Evolutionary conservation across 2,113 vertebrate genomes (phyloP).

Genomic region (Microtus oregoni): DNA sequence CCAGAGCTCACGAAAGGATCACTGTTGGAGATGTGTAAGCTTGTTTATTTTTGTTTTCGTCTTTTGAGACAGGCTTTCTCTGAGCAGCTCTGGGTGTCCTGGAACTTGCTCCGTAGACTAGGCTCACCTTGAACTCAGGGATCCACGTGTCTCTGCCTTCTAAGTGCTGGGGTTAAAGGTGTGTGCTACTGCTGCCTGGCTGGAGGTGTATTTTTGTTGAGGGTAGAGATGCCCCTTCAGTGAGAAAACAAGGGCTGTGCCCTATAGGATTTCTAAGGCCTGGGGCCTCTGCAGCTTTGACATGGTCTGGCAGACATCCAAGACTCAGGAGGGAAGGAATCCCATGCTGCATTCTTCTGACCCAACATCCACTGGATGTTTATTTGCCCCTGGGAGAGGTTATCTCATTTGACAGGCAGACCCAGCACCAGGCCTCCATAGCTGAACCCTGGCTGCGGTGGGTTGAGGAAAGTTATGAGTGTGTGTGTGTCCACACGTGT

Average conservation of each 20-base stretch:
- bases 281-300: conserved; percentile 24
- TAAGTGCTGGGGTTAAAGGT: not conserved
- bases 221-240: not conserved
- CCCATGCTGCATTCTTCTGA: conserved; percentile 66
- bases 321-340: conserved; percentile 36
- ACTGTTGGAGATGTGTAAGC: not conserved
- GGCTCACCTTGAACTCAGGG: not conserved
- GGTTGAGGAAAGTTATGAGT: conserved; percentile 8
- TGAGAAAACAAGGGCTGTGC: not conserved
- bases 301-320: conserved; percentile 32
- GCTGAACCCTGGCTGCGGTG: not conserved
- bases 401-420: conserved; percentile 60
- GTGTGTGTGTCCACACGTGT: not conserved
- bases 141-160: not conserved
- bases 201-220: not conserved
- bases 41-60: not conserved
- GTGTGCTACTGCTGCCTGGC: not conserved
- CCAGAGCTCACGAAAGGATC: not conserved
- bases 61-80: not conserved
- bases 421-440: not conserved
- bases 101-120: not conserved
- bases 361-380: conserved; percentile 54
- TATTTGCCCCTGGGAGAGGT: conserved; percentile 62
- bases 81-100: not conserved
- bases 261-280: not conserved